Evolutionary conservation across 2,797 vertebrate genomes (phyloP), one percentile per base, ranked within the genome.

Genomic region (Sylvia borin): DNA sequence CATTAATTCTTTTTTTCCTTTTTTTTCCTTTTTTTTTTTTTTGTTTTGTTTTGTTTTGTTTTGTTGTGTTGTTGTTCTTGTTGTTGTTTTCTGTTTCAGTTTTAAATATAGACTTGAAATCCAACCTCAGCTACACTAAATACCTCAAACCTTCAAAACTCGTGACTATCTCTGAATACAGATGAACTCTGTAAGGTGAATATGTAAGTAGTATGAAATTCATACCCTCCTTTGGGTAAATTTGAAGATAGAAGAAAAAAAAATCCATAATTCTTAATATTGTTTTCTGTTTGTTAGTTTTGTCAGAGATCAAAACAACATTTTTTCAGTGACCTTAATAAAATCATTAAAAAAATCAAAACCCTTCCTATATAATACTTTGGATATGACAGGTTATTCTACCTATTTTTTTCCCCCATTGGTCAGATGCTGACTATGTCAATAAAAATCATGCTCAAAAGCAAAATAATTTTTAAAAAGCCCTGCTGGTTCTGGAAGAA

Each of bases 341-440:
- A 80, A 71, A 55, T 36, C 3, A n/a, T 73, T 51, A 31, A 20
- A 38, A 36, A 5, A 25, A n/a, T 51, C 9, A 42, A 79, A 64
- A 2, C 2, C 4, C 4, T 7, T 57, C 5, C 1, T 4, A 40
- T 38, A 47, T 4, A 47, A 26, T 9, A 3, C 26, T 68, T 57
- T 50, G 1, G 5, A 29, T 81, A 9, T 5, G 62, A 54, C 13
- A 62, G 4, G 3, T 10, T 53, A 26, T 57, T 74, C 18, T 45
- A 27, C 4, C 3, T 61, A 50, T 50, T 26, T 40, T 60, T 21
- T 14, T 14, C 14, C 17, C 7, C n/a, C 15, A 31, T 21, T 58
- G 8, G 5, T 36, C 38, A 55, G 8, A 29, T 55, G 8, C 7
- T 65, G 34, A 55, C 5, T 25, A 34, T 25, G 13, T 10, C 25